Conservation (phyloP, 2,797 vertebrate species). For the Danio kyathit region DNA sequence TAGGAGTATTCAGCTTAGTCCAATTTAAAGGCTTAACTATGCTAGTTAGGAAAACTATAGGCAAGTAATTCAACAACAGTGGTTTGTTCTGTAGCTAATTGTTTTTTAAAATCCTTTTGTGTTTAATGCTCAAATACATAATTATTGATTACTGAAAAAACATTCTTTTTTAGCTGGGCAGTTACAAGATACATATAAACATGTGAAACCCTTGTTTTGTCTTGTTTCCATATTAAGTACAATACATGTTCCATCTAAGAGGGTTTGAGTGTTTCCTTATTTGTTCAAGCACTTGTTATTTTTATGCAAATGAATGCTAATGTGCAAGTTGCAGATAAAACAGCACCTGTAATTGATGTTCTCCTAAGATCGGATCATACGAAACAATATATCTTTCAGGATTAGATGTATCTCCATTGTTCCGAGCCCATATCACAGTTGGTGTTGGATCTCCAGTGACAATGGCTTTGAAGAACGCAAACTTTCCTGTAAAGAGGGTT, state of each 20-base stretch:
- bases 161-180: too few relatives aligned
- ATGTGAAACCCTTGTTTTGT: neutral
- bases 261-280: neutral
- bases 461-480: slow-evolving; percentile 85
- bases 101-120: too few relatives aligned
- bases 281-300: neutral
- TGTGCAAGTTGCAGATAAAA: neutral
- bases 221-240: neutral
- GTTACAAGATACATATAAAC: too few relatives aligned
- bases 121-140: too few relatives aligned
- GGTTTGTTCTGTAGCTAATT: too few relatives aligned
- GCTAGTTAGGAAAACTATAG: too few relatives aligned
- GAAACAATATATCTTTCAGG: slow-evolving; percentile 71
- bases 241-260: neutral
- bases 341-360: slow-evolving; percentile 85
- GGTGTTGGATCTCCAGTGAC: slow-evolving; percentile 85
- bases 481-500: slow-evolving; percentile 79
- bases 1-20: too few relatives aligned
- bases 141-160: too few relatives aligned
- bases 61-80: too few relatives aligned
- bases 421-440: slow-evolving; percentile 81
- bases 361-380: slow-evolving; percentile 69
- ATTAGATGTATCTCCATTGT: slow-evolving; percentile 72
- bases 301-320: neutral
- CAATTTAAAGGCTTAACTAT: too few relatives aligned